Evolutionary conservation across 2,113 vertebrate genomes (phyloP).

Genomic region (Sturnira hondurensis): DNA sequence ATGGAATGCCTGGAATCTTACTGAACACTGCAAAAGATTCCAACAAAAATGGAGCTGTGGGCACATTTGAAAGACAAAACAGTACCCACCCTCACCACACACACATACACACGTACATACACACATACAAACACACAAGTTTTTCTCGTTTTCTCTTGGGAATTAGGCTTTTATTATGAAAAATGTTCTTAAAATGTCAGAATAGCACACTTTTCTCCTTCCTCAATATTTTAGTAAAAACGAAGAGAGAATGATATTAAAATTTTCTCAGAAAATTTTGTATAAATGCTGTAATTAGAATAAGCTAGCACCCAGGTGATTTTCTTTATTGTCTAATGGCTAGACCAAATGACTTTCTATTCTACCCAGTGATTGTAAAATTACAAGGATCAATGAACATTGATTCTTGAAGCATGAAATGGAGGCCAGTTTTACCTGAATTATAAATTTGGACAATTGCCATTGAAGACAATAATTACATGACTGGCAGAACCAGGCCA

Average conservation of each 20-base stretch:
- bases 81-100: background rate
- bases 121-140: no score
- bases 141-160: background rate
- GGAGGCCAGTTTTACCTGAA: background rate
- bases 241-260: background rate
- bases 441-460: background rate
- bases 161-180: background rate
- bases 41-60: background rate
- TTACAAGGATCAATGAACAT: background rate
- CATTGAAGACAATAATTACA: background rate
- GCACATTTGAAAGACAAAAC: background rate
- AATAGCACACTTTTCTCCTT: background rate
- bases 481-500: background rate
- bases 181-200: background rate
- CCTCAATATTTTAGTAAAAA: background rate
- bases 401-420: background rate
- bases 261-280: background rate
- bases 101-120: background rate
- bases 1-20: background rate
- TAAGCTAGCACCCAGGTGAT: background rate
- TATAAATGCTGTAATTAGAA: background rate
- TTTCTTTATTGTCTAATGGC: background rate
- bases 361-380: background rate
- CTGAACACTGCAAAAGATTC: background rate
- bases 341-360: background rate